These are phyloP conservation scores for Umimayanthus kanabou DNA, from an alignment of 92 coral and sea anemone genomes.

Conservation along the genomic window DNA sequence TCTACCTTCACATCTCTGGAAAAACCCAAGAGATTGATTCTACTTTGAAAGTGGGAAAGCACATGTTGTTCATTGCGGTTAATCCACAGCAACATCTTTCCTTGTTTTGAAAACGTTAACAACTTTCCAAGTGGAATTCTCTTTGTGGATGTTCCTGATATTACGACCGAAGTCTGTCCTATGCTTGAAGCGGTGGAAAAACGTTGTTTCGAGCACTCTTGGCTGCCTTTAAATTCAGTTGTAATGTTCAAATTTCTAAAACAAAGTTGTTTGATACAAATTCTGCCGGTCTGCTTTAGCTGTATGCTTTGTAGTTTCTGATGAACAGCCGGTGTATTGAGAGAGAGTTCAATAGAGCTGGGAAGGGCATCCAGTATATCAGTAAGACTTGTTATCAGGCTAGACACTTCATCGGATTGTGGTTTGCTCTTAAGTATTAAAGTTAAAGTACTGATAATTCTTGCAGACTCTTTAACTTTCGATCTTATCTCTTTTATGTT, in stretches of 20 bases:
- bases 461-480: background rate
- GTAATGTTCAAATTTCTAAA: constrained; percentile 29
- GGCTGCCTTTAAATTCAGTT: constrained; percentile 7
- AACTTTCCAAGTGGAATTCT: constrained; percentile 16
- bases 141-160: constrained; percentile 7
- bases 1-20: constrained; percentile 1
- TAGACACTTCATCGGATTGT: background rate
- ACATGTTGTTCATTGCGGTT: background rate
- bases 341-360: background rate
- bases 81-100: background rate
- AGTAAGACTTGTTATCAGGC: constrained; percentile 1
- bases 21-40: constrained; percentile 10
- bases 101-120: constrained; percentile 3
- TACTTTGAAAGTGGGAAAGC: background rate
- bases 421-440: background rate
- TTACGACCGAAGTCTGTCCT: background rate
- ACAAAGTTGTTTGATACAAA: constrained; percentile 45
- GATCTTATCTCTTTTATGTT: constrained; percentile 15
- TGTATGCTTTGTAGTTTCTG: constrained; percentile 37
- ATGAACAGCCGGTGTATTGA: constrained; percentile 7
- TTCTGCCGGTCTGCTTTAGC: background rate
- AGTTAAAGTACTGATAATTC: background rate
- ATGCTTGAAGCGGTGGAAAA: background rate
- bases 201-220: constrained; percentile 19
- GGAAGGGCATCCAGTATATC: constrained; percentile 33